Conservation (phyloP, 2,113 vertebrate genomes). For the Micronisus gabar region DNA sequence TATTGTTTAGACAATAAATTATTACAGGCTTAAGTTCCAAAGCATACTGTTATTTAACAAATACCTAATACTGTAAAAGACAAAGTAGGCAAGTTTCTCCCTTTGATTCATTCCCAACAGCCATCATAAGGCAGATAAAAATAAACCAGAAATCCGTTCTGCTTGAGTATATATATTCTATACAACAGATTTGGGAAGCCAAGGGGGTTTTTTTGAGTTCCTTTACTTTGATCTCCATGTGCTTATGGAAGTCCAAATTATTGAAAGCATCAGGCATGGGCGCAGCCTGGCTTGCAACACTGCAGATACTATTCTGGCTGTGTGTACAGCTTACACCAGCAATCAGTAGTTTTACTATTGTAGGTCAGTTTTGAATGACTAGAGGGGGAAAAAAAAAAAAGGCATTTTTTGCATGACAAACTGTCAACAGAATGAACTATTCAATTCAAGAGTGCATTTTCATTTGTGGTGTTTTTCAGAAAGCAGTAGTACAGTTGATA, state of each 20-base stretch:
- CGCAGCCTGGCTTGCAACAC: not conserved
- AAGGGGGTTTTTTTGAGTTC: not conserved
- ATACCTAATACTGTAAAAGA: not conserved
- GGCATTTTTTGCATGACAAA: not conserved
- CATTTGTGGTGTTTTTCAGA: not conserved
- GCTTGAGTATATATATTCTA: not conserved
- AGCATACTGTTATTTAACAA: not conserved
- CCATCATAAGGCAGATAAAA: not conserved
- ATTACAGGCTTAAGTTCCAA: not conserved
- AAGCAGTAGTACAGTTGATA: not conserved
- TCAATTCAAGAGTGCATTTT: not conserved
- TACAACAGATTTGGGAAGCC: not conserved
- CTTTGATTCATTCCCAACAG: not conserved
- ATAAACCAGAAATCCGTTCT: not conserved
- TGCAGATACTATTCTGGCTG: not conserved
- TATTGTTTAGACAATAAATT: not conserved
- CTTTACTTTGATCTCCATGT: not conserved
- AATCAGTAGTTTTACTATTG: not conserved
- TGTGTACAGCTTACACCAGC: not conserved
- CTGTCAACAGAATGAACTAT: not conserved
- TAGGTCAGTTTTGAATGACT: not conserved
- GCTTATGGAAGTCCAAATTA: not conserved
- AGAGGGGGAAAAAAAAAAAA: not conserved
- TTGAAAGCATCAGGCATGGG: not conserved
- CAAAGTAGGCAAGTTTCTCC: not conserved